Evolutionary conservation across 2,888 invertebrate genomes (phyloP).

Genomic region (Tridacna gigas): DNA sequence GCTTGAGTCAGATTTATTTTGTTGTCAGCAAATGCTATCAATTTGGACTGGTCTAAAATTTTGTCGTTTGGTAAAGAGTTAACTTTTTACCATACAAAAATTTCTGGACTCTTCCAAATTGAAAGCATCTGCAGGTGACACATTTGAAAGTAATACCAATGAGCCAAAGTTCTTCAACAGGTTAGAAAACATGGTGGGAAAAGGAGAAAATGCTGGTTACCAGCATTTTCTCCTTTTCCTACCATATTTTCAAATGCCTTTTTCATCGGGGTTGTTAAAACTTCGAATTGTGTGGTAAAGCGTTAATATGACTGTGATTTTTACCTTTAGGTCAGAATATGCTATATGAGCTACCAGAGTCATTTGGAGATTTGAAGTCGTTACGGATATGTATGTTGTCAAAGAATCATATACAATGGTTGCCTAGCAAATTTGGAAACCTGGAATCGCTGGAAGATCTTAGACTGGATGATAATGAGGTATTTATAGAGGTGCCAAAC

Average conservation of each 20-base stretch:
- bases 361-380: conserved; percentile 73
- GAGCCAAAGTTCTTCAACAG: not conserved
- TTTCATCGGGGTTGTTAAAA: not conserved
- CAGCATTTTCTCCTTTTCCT: not conserved
- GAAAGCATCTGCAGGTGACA: no score
- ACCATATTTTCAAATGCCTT: not conserved
- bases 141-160: no score
- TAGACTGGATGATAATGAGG: conserved; percentile 78
- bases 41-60: no score
- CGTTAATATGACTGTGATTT: not conserved
- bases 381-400: conserved; percentile 75
- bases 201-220: not conserved
- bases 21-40: no score
- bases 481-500: conserved; percentile 34
- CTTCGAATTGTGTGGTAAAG: not conserved
- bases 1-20: no score
- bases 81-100: no score
- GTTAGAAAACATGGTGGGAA: not conserved
- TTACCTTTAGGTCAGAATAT: conserved; percentile 75
- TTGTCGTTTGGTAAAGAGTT: no score
- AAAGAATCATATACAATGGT: conserved; percentile 74
- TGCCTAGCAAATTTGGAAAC: conserved; percentile 80
- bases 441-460: conserved; percentile 76
- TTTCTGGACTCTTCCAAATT: no score
- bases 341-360: conserved; percentile 76